These are phyloP conservation scores for Ecdyonurus torrentis DNA, from an alignment of 2,888 invertebrate species.

Conservation along the genomic window DNA sequence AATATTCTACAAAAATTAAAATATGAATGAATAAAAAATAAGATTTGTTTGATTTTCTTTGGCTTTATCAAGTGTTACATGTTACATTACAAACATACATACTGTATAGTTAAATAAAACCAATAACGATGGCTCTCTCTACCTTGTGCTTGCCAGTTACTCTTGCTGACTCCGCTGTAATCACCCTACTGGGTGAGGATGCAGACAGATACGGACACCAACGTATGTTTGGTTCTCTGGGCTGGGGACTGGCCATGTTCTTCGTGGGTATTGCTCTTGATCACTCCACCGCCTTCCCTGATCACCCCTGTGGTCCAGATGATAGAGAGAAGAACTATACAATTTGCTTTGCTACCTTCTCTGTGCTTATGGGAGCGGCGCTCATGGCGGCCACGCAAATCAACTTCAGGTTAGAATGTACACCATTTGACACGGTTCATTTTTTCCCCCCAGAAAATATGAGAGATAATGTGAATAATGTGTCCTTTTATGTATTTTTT, in stretches of 20 bases:
- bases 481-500: too few relatives aligned
- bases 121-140: too few relatives aligned
- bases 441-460: too few relatives aligned
- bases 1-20: background rate
- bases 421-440: background rate
- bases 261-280: slow-evolving; percentile 92
- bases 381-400: slow-evolving; percentile 83
- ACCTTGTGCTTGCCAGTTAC: slow-evolving; percentile 46
- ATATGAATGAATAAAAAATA: background rate
- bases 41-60: background rate
- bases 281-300: slow-evolving; percentile 88
- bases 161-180: slow-evolving; percentile 81
- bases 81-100: too few relatives aligned
- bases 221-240: slow-evolving; percentile 93
- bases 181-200: slow-evolving; percentile 56
- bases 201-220: slow-evolving; percentile 74
- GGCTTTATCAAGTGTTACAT: background rate
- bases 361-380: slow-evolving; percentile 90
- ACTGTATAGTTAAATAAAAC: too few relatives aligned
- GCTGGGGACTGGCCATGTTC: slow-evolving; percentile 99
- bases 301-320: slow-evolving; percentile 81
- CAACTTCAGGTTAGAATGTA: slow-evolving; percentile 32
- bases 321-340: slow-evolving; percentile 94
- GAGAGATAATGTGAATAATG: too few relatives aligned
- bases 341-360: slow-evolving; percentile 95